Base-by-base conservation (phyloP, 1,140 invertebrate species). In the Latrodectus geometricus region DNA sequence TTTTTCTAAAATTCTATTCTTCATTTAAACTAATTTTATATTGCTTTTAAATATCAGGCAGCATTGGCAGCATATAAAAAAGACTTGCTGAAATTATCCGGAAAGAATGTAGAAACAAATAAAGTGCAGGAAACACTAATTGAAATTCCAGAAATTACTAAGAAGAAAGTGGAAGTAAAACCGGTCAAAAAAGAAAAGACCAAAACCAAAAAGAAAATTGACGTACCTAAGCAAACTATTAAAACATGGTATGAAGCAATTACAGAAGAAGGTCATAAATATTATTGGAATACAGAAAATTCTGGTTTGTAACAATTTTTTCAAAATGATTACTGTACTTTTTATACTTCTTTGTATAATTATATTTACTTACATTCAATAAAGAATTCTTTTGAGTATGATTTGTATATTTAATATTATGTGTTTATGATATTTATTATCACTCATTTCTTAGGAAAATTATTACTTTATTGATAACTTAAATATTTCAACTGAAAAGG, bases 231-330 rank as follows among this genome's bases (percentile, higher is more conserved):
- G 23, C 20, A 35, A 17, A 9, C 74, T 15, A 48, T 75, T 48
- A 77, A 72, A 74, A 50, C 35, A 66, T 89, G 89, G 89, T 85
- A 88, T 56, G 89, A 89, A 87, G 83, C 87, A 9, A 87, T 88
- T 49, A 87, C 87, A 20, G 78, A 86, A 2, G 88, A 89, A 54
- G 89, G 88, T 56, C 50, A 86, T 54, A 78, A 78, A 52, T 89
- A 88, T 82, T 89, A 89, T 76, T 89, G 87, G 88, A 89, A 89
- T 86, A 74, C 23, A 68, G 84, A 88, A 74, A 89, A 86, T 69
- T 76, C 84, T 48, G 88, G 89, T 89, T 12, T 17, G 65, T 69
- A 3, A n/a, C 35, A 35, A 20, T 21, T 70, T 21, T 70, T 70
- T 70, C n/a, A 8, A 21, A 12, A 70, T 35, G 35, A 5, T 3